Evolutionary conservation across 2,797 vertebrate species (phyloP).

Genomic region (Halcyon smyrnensis): DNA sequence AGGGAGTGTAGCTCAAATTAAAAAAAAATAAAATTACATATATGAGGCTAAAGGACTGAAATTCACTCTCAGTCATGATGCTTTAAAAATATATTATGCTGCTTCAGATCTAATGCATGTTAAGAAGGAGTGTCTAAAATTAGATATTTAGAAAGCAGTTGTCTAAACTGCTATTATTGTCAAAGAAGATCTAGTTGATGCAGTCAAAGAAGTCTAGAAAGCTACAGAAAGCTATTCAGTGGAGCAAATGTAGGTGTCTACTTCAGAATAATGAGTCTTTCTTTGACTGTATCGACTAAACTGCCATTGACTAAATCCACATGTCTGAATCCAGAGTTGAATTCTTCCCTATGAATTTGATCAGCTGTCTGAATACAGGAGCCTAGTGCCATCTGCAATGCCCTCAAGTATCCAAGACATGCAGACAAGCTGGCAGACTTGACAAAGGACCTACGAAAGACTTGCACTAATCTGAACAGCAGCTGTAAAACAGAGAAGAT

Average conservation of each 20-base stretch:
- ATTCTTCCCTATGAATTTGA: background rate
- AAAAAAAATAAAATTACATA: background rate
- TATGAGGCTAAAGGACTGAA: background rate
- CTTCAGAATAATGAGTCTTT: slow-evolving; percentile 7
- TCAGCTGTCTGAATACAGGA: background rate
- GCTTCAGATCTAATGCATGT: background rate
- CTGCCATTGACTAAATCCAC: background rate
- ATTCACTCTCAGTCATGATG: background rate
- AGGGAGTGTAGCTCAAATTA: background rate
- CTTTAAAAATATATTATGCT: slow-evolving; percentile 4
- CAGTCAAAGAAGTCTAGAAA: slow-evolving; percentile 25
- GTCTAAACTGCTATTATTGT: slow-evolving; percentile 9
- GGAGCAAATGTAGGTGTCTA: slow-evolving; percentile 12
- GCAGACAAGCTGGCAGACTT: slow-evolving; percentile 15
- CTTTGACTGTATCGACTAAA: background rate
- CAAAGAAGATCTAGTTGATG: background rate
- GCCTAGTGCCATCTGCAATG: background rate
- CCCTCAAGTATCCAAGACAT: background rate
- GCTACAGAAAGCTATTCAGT: slow-evolving; percentile 34
- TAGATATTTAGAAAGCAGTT: background rate
- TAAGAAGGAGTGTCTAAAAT: slow-evolving; percentile 21
- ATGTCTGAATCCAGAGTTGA: background rate
- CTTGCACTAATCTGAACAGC: background rate
- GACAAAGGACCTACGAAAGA: slow-evolving; percentile 18
- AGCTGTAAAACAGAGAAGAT: slow-evolving; percentile 27